Conservation (phyloP, 2,888 invertebrate species). For the Clunio marinus region DNA sequence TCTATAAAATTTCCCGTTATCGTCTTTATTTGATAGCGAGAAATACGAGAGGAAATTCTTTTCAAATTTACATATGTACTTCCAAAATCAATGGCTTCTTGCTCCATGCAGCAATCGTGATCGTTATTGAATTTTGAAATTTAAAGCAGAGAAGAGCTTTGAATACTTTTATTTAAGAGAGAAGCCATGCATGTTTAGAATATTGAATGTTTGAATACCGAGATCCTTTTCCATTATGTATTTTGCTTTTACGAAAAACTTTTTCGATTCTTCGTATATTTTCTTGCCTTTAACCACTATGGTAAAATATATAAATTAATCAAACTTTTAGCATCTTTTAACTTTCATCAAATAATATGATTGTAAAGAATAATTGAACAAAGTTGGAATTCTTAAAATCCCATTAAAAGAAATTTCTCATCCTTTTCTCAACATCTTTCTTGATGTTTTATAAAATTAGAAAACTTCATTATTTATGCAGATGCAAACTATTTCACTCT, state of each 20-base stretch:
- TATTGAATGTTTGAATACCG: neutral
- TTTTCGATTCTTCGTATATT: constrained; percentile 5
- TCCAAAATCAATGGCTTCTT: neutral
- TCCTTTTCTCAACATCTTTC: too few species aligned
- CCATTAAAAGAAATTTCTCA: too few species aligned
- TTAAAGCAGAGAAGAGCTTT: too few species aligned
- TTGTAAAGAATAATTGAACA: too few species aligned
- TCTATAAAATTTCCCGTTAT: constrained; percentile 14
- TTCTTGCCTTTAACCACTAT: neutral
- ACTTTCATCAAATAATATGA: too few species aligned
- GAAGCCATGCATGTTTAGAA: neutral
- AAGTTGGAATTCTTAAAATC: too few species aligned
- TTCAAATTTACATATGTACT: constrained; percentile 18
- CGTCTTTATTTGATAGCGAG: neutral
- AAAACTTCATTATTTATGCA: too few species aligned
- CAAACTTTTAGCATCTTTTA: too few species aligned
- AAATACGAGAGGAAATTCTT: neutral
- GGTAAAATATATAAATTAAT: too few species aligned
- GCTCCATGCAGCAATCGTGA: neutral
- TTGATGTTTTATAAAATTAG: too few species aligned
- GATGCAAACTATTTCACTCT: too few species aligned
- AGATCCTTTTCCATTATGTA: neutral
- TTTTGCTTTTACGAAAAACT: neutral
- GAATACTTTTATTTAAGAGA: constrained; percentile 10
- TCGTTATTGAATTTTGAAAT: neutral